Percentiles rank a stretch among this genome's conserved stretches.
phyloP scores from a whole-genome alignment of 2,888 invertebrate species.

The Drosophila quasianomalipes region DNA sequence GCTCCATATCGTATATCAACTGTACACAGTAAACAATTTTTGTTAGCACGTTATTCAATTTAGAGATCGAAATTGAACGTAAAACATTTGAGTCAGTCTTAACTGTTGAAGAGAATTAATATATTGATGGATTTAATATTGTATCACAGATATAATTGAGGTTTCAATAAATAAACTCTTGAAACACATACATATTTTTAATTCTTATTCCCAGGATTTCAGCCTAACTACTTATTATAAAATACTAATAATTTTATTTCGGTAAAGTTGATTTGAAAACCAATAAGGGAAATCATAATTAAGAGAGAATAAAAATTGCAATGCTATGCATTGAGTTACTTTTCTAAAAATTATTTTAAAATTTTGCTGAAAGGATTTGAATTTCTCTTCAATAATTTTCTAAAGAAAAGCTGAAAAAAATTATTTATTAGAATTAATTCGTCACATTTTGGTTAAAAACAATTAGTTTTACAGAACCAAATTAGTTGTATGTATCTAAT shows the following conservation, averaged over 20 bases:
- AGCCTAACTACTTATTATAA: not conserved
- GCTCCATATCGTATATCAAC: not conserved
- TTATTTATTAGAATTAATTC: not conserved
- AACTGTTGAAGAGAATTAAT: not conserved
- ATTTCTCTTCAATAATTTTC: not conserved
- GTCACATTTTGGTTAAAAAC: not conserved
- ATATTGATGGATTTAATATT: not conserved
- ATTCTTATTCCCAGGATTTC: not conserved
- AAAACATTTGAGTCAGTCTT: not conserved
- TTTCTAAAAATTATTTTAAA: not conserved
- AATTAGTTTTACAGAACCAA: not conserved
- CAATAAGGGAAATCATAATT: not conserved
- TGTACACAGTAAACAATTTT: constrained; percentile 7
- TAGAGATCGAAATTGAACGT: not conserved
- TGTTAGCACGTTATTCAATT: not conserved
- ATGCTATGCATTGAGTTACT: not conserved
- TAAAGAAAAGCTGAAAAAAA: not conserved
- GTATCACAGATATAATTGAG: not conserved
- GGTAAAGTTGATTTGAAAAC: not conserved
- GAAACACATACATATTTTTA: not conserved
- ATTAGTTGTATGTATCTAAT: not conserved
- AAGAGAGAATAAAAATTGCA: not conserved
- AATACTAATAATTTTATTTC: not conserved
- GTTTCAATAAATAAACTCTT: not conserved
- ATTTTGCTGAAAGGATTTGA: not conserved